Evolutionary conservation across 30 jellyfish, hydroid and myxozoan genomes (phyloP).

Genomic region (Aurelia coerulea): DNA sequence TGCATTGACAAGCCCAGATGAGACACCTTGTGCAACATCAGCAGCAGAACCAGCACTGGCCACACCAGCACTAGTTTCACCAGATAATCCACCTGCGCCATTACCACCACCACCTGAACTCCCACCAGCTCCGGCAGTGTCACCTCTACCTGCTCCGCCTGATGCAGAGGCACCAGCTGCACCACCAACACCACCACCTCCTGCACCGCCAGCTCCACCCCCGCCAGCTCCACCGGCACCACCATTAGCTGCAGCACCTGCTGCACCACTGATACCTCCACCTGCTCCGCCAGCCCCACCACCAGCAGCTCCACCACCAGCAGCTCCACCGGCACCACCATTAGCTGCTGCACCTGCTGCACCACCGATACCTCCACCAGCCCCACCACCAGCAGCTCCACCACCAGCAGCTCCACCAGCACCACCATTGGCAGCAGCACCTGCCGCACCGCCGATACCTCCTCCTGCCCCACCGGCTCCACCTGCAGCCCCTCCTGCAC

Average conservation of each 20-base stretch:
- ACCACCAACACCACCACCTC: conserved; percentile 43
- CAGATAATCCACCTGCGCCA: conserved; percentile 75
- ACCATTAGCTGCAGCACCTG: conserved; percentile 41
- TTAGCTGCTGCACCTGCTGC: conserved; percentile 45
- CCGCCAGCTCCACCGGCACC: conserved; percentile 72
- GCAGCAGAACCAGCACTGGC: conserved; percentile 64
- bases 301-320: conserved; percentile 53
- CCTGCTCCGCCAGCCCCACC: conserved; percentile 58
- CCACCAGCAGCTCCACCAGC: conserved; percentile 58
- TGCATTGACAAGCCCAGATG: conserved; percentile 54
- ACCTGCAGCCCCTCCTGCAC: conserved; percentile 52
- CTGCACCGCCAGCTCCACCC: conserved; percentile 54
- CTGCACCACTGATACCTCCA: conserved; percentile 54
- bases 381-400: conserved; percentile 58
- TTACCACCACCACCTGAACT: conserved; percentile 61
- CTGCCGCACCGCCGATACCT: conserved; percentile 42
- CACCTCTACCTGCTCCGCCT: conserved; percentile 35
- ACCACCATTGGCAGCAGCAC: conserved; percentile 51
- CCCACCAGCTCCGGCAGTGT: conserved; percentile 36
- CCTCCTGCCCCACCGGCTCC: conserved; percentile 35
- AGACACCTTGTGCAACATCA: conserved; percentile 61
- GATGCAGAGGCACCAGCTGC: conserved; percentile 1
- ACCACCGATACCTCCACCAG: conserved; percentile 48
- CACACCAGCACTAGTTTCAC: conserved; percentile 62
- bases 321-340: conserved; percentile 65